Percentiles rank a stretch among this genome's conserved stretches.
Evolutionary conservation across 2,888 invertebrate genomes (phyloP).

Genomic region (Bombylius discolor): DNA sequence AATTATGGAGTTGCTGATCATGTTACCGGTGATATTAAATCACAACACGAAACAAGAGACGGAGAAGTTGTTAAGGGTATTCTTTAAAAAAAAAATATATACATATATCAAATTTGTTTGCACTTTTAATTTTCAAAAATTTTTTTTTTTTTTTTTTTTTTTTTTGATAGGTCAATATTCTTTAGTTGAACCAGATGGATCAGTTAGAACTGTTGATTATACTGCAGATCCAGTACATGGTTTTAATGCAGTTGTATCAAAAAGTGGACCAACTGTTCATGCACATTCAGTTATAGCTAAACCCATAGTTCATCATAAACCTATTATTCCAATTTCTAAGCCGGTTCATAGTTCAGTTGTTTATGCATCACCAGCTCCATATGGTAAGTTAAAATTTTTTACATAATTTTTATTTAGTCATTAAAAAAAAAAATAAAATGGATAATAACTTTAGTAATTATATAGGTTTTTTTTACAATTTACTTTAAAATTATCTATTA

Average conservation of each 20-base stretch:
- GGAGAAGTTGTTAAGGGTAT: constrained; percentile 52
- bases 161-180: constrained; percentile 31
- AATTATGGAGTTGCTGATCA: constrained; percentile 52
- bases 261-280: constrained; percentile 34
- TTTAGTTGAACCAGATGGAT: constrained; percentile 35
- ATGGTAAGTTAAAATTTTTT: constrained; percentile 25
- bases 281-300: constrained; percentile 23
- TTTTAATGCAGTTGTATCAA: constrained; percentile 36
- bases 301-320: constrained; percentile 26
- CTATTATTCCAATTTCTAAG: constrained; percentile 25
- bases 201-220: constrained; percentile 36
- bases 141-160: neutral
- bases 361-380: constrained; percentile 21
- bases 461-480: no score
- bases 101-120: constrained; percentile 3
- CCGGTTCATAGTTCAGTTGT: constrained; percentile 14
- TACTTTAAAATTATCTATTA: no score
- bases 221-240: constrained; percentile 35
- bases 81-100: neutral
- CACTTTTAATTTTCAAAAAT: neutral
- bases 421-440: no score
- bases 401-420: neutral
- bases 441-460: no score
- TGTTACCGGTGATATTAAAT: constrained; percentile 44
- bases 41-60: constrained; percentile 49